phyloP scores from a whole-genome alignment of 2,797 vertebrate genomes.

The Pantherophis vulpinus region DNA sequence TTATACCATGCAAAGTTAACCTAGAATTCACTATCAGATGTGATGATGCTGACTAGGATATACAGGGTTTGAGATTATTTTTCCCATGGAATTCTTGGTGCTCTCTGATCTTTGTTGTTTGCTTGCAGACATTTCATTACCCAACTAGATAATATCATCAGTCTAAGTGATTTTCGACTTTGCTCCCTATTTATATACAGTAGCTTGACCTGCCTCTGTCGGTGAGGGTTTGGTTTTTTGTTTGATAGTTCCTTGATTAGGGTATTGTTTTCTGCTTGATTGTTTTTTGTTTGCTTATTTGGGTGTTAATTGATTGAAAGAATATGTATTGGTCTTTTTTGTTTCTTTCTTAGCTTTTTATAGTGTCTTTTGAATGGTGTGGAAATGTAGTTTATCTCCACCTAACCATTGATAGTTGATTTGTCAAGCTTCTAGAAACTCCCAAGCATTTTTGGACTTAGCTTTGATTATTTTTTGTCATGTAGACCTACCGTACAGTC shows the following conservation, averaged over 20 bases:
- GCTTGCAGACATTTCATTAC: neutral
- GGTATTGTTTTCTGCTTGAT: neutral
- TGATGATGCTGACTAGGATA: neutral
- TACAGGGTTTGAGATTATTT: neutral
- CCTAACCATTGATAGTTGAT: neutral
- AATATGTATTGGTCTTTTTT: neutral
- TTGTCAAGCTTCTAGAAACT: neutral
- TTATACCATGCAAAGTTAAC: neutral
- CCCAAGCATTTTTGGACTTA: too few species aligned
- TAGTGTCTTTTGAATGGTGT: neutral
- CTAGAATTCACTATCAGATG: neutral
- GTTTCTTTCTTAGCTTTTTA: neutral
- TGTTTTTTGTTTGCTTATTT: neutral
- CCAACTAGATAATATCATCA: neutral
- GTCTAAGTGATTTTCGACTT: neutral
- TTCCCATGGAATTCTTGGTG: neutral
- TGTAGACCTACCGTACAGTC: neutral
- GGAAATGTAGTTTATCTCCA: neutral
- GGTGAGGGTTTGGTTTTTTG: neutral
- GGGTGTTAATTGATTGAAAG: neutral
- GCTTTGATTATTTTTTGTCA: neutral
- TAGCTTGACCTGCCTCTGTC: neutral
- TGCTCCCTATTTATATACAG: neutral
- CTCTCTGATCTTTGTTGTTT: neutral
- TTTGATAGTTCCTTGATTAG: neutral